These are phyloP conservation scores for Limosa lapponica DNA, from an alignment of 2,797 vertebrate species.

Conservation along the genomic window DNA sequence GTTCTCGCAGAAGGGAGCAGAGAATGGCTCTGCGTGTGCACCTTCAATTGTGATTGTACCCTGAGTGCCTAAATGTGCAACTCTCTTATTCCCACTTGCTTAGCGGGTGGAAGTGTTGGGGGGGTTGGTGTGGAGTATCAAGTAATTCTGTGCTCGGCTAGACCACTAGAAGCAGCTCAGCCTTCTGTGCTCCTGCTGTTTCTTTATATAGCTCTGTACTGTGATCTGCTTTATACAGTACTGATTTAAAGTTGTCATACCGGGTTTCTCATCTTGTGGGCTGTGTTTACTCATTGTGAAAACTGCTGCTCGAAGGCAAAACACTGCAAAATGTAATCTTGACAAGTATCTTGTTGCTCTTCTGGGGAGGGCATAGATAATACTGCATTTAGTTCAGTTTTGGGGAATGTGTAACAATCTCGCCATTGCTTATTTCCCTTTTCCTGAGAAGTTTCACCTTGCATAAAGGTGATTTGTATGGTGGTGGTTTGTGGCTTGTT, in stretches of 20 bases:
- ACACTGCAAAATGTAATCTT: conserved; percentile 64
- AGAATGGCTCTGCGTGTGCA: background rate
- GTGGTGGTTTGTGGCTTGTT: background rate
- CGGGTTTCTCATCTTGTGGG: conserved; percentile 33
- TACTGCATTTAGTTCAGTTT: conserved; percentile 49
- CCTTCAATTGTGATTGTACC: background rate
- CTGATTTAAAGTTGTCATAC: conserved; percentile 67
- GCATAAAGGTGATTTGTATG: background rate
- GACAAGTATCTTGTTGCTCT: conserved; percentile 61
- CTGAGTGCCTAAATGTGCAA: background rate
- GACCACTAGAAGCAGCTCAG: conserved; percentile 9
- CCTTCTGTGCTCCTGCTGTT: conserved; percentile 20
- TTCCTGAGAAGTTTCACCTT: conserved; percentile 23
- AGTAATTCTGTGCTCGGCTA: conserved; percentile 27
- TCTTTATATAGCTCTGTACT: conserved; percentile 50
- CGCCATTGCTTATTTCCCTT: conserved; percentile 11
- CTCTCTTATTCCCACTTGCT: background rate
- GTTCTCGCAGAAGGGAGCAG: background rate
- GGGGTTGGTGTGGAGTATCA: background rate
- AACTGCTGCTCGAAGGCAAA: conserved; percentile 71
- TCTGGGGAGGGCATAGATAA: conserved; percentile 54
- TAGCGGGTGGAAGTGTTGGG: background rate
- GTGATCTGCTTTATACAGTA: conserved; percentile 43
- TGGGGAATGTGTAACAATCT: background rate
- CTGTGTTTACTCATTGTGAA: conserved; percentile 67